A percentile compares a stretch with the other conserved stretches of the same genome.
These are phyloP conservation scores for Catharus minimus DNA, from an alignment of 2,113 vertebrate species.

Conservation along the genomic window DNA sequence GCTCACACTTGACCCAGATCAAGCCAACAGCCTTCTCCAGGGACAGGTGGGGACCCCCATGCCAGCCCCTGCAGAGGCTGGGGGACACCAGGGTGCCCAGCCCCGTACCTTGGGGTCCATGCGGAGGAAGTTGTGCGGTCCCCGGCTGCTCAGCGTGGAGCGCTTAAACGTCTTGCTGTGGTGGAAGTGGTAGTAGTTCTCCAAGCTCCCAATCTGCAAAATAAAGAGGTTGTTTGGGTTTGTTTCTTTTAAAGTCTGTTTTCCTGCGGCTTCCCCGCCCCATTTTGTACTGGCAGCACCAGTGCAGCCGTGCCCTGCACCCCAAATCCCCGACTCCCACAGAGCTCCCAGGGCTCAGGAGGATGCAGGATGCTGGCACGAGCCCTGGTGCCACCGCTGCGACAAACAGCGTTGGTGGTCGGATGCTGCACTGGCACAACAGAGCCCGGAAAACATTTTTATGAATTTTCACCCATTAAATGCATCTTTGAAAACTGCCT, in stretches of 20 bases:
- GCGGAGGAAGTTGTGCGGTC: slow-evolving; percentile 86
- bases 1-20: neutral
- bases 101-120: slow-evolving; percentile 88
- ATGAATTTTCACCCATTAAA: slow-evolving; percentile 43
- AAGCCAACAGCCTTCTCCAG: neutral
- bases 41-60: neutral
- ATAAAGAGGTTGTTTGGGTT: neutral
- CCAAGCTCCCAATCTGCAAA: slow-evolving; percentile 87
- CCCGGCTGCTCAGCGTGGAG: slow-evolving; percentile 78
- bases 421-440: accelerated
- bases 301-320: neutral
- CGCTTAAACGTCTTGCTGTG: slow-evolving; percentile 90
- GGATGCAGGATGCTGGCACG: neutral
- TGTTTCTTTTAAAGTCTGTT: neutral
- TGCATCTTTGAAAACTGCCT: slow-evolving; percentile 22
- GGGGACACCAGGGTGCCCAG: neutral
- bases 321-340: neutral
- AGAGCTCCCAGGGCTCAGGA: neutral
- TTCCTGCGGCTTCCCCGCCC: accelerated
- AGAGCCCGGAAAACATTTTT: neutral
- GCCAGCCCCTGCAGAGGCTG: accelerated
- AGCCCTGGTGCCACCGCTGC: accelerated
- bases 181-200: slow-evolving; percentile 91
- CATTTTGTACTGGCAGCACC: neutral
- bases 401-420: neutral